A percentile compares a stretch with the other conserved stretches of the same genome.
phyloP scores from a whole-genome alignment of 2,888 invertebrate species.

The Lasiommata megera region DNA sequence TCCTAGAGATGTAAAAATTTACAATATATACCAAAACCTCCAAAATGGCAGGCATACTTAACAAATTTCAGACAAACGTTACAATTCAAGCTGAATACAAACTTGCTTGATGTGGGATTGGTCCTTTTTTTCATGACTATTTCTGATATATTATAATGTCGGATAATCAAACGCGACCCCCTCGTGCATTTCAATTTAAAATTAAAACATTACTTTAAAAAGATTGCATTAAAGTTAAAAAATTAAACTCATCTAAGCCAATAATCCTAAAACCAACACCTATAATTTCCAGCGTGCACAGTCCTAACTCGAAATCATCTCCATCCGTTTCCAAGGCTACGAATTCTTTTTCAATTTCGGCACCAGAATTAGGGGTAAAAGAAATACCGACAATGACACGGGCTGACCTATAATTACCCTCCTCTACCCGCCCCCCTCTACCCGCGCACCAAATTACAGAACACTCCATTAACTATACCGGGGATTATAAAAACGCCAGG shows the following conservation, averaged over 20 bases:
- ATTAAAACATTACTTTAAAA: no score
- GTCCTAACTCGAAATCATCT: constrained; percentile 15
- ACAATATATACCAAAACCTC: no score
- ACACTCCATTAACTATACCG: constrained; percentile 70
- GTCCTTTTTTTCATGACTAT: no score
- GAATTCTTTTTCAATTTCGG: constrained; percentile 49
- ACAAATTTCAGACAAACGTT: no score
- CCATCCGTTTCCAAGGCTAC: constrained; percentile 25
- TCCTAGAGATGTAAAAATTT: no score
- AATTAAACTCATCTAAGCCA: neutral
- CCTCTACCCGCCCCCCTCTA: constrained; percentile 40
- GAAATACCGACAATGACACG: constrained; percentile 75
- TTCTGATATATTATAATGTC: no score
- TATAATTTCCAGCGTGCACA: constrained; percentile 20
- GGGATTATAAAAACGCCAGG: constrained; percentile 60
- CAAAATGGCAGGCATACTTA: no score
- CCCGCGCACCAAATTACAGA: constrained; percentile 65
- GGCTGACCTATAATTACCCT: constrained; percentile 72
- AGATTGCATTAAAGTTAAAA: no score
- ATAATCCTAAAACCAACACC: constrained; percentile 4
- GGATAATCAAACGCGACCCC: no score
- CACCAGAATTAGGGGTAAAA: constrained; percentile 56
- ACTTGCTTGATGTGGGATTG: no score
- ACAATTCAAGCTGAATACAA: no score
- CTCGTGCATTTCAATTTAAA: no score